Evolutionary conservation across 2,113 vertebrate species (phyloP), one percentile per base, ranked within the genome.

Genomic region (Ceyx margarethae): DNA sequence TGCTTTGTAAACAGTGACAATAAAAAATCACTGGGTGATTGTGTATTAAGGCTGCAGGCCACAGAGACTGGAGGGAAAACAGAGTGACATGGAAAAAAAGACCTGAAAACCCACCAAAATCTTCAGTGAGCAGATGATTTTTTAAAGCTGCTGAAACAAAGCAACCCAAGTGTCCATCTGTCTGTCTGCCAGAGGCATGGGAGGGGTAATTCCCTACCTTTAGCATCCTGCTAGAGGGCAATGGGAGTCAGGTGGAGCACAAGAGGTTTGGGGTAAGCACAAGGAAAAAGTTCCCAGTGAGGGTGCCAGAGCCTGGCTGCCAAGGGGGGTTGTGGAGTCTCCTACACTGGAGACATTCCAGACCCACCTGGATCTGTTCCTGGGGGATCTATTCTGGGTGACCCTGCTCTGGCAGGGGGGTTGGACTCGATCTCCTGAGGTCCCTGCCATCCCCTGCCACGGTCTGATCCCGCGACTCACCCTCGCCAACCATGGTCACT

Each of bases 401-500:
- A 37, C 9, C 37, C 37, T 37, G 37, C 37, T 37, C 37, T 37
- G 37, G 37, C 37, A 37, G 37, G 37, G 37, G 37, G 37, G 9
- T 37, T 37, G 35, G 35, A 37, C 35, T 37, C 35, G 35, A 37
- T 37, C 35, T 37, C 35, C 35, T 9, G 35, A 37, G 37, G 37
- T 37, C 37, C 37, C 37, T 37, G 9, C 37, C 37, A 37, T 10
- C 37, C 37, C 37, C 37, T 37, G 37, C 37, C 37, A 37, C 37
- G 37, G 10, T 37, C 37, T 37, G 37, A 37, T 37, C 37, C 37
- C 37, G 10, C 37, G 37, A 37, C 97, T 98, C 87, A 99, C 99
- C 99, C 97, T 99, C 99, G 22, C 99, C 99, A 43, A 99, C 97
- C 99, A 99, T 99, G 4, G 99, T 99, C 46, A 99, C 99, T 2